Base-by-base conservation (phyloP, 2,113 vertebrate species). In the Tinamus guttatus region DNA sequence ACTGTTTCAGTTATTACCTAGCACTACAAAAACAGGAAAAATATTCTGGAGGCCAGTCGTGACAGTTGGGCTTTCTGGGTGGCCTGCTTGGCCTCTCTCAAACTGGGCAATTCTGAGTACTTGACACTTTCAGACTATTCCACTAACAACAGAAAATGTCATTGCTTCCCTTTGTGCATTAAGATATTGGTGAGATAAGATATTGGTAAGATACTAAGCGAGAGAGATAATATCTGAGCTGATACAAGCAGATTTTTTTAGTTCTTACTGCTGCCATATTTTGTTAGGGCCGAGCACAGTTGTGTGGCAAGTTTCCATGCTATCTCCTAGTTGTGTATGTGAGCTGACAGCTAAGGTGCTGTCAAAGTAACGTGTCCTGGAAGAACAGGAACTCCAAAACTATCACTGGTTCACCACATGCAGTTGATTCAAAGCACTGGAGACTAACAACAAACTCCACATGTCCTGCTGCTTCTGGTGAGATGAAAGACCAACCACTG, bases 1-100 rank as follows among this genome's bases (percentile, higher is more conserved):
- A 94, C 93, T 95, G 91, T 88, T 88, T 80, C 90, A 96, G 13
- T 96, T 95, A 95, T 93, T 93, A 93, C 87, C 92, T 93, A 88
- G 77, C 88, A 38, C 76, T 81, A 21, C 62, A 87, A 77, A 90
- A 67, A 73, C 79, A 81, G 28, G 30, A 62, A 80, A 65, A 94
- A 73, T 76, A 67, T 81, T 94, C 91, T 88, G 63, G 90, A 94
- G 84, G 88, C 83, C 73, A 78, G 38, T 94, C 47, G 3, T 40
- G 79, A 52, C 0, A 3, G 38, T 85, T 81, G 43, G 32, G 73
- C 59, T 96, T 60, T 86, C 88, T 97, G 95, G 93, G 96, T 97
- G 96, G 95, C 69, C 96, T 85, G 43, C 30, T 17, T 10, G 18
- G 87, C 79, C 89, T 70, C 77, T 86, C 59, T 86, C 77, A 49